Percentiles rank a stretch among this genome's conserved stretches.
Evolutionary conservation across 2,113 vertebrate genomes (phyloP).

Genomic region (Caloenas nicobarica): DNA sequence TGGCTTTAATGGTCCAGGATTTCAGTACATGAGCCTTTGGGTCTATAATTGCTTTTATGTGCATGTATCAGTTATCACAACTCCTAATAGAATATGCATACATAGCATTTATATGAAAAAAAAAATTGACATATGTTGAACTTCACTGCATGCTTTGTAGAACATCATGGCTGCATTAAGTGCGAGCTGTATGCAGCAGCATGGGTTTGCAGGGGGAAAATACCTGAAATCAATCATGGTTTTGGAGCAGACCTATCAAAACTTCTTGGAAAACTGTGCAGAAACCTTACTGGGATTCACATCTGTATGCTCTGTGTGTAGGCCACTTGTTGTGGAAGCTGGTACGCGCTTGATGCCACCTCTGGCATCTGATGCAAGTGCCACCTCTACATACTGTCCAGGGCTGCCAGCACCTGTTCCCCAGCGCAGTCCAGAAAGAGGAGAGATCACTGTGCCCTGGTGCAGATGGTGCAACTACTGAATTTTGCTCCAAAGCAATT

Average conservation of each 20-base stretch:
- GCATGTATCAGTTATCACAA: neutral
- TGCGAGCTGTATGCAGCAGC: neutral
- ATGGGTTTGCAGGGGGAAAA: neutral
- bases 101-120: neutral
- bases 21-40: neutral
- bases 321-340: neutral
- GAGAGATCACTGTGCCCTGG: neutral
- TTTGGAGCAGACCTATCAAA: neutral
- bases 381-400: rapidly evolving
- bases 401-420: neutral
- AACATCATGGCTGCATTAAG: neutral
- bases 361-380: neutral
- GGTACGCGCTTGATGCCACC: neutral
- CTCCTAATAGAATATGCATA: neutral
- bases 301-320: rapidly evolving
- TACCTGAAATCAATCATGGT: neutral
- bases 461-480: neutral
- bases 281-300: neutral
- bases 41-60: neutral
- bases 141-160: neutral
- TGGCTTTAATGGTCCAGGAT: neutral
- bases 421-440: neutral
- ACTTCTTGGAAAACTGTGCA: neutral
- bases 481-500: neutral
- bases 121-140: neutral